Conservation (phyloP, 2,888 invertebrate species). For the Pterobdella sp. region DNA sequence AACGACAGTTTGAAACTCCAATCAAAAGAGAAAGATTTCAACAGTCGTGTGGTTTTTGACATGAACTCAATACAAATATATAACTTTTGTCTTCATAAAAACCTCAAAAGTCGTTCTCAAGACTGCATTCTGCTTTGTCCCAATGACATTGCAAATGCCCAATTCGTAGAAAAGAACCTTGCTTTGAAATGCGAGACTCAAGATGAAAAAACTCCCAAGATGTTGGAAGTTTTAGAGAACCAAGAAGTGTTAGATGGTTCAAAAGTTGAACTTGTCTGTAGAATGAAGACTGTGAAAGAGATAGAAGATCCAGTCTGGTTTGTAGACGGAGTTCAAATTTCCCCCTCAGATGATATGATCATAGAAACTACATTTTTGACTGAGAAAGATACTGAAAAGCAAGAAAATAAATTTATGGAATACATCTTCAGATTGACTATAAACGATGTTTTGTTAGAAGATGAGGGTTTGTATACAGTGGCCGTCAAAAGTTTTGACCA, state of each 20-base stretch:
- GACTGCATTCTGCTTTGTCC: not conserved
- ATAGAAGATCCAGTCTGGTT: slow-evolving; percentile 50
- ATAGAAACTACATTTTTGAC: slow-evolving; percentile 18
- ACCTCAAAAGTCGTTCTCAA: not conserved
- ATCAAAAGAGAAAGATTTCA: not conserved
- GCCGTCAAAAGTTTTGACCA: slow-evolving; percentile 47
- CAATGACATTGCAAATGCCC: not conserved
- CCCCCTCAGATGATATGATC: slow-evolving; percentile 40
- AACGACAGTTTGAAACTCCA: not conserved
- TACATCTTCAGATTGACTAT: slow-evolving; percentile 57
- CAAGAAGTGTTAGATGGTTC: not conserved
- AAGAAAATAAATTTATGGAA: not conserved
- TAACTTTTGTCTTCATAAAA: not conserved
- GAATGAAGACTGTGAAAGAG: slow-evolving; percentile 43
- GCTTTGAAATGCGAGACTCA: not conserved
- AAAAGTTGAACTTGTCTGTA: not conserved
- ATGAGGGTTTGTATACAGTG: slow-evolving; percentile 49
- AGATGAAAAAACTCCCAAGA: not conserved
- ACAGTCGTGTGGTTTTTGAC: not conserved
- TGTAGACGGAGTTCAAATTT: slow-evolving; percentile 59
- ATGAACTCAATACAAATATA: not conserved
- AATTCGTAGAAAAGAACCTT: not conserved
- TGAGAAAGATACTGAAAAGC: not conserved
- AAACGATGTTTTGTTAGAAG: slow-evolving; percentile 45
- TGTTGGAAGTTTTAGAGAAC: not conserved